A percentile compares a stretch with the other conserved stretches of the same genome.
Evolutionary conservation across 1,140 invertebrate genomes (phyloP).

Genomic region (Drosophila ogumai): DNA sequence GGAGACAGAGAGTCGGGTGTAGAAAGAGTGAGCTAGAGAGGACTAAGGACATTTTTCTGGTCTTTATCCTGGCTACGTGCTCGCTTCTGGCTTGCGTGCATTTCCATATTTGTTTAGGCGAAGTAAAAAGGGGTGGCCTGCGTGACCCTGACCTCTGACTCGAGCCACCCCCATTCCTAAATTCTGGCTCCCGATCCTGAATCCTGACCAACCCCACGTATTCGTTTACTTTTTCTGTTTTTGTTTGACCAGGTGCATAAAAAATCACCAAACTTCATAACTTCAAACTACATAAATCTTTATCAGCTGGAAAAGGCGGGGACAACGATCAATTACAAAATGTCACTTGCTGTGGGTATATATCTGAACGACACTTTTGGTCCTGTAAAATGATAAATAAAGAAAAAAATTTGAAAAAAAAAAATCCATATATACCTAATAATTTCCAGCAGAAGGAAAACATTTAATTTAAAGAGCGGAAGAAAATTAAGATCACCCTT

Average conservation of each 20-base stretch:
- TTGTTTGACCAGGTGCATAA: constrained; percentile 70
- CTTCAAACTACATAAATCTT: constrained; percentile 62
- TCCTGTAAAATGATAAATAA: too few relatives aligned
- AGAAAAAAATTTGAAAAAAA: too few relatives aligned
- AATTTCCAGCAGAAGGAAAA: not conserved
- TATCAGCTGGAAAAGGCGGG: constrained; percentile 59
- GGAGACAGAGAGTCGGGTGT: not conserved
- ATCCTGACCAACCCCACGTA: constrained; percentile 54
- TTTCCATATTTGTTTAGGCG: constrained; percentile 71
- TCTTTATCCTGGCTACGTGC: constrained; percentile 45
- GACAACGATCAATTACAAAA: constrained; percentile 70
- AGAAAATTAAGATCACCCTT: not conserved
- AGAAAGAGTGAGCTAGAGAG: not conserved
- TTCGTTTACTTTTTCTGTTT: not conserved
- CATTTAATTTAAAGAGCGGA: not conserved
- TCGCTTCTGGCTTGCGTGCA: constrained; percentile 46
- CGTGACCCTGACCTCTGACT: constrained; percentile 58
- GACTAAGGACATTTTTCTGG: constrained; percentile 32
- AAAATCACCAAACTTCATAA: constrained; percentile 65
- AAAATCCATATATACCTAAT: too few relatives aligned
- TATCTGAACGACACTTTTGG: constrained; percentile 4
- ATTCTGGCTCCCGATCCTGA: constrained; percentile 10
- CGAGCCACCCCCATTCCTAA: constrained; percentile 9
- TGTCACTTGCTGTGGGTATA: constrained; percentile 42
- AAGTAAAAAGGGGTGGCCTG: constrained; percentile 55